Conservation (phyloP, 2,113 vertebrate genomes). For the Ailuropoda melanoleuca region DNA sequence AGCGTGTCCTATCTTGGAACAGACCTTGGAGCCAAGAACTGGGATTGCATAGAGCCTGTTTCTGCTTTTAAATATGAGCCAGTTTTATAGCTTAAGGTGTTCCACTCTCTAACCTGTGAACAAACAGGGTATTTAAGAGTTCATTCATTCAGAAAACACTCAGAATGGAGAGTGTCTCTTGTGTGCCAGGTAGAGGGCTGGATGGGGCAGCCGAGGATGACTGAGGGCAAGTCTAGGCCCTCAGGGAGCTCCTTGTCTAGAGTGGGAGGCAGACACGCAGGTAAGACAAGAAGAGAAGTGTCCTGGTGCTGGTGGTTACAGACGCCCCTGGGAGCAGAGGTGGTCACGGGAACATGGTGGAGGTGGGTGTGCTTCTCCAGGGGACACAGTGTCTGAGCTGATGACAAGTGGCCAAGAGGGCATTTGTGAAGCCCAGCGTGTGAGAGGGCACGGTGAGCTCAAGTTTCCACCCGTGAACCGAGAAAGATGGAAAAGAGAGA, state of each 20-base stretch:
- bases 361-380: neutral
- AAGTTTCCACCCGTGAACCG: neutral
- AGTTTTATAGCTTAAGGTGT: neutral
- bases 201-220: neutral
- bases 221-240: neutral
- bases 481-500: neutral
- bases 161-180: neutral
- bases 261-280: accelerated
- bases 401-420: neutral
- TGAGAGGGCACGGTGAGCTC: neutral
- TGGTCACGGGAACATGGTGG: neutral
- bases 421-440: neutral
- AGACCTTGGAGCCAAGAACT: neutral
- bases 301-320: neutral
- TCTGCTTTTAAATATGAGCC: neutral
- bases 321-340: neutral
- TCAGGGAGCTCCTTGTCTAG: neutral
- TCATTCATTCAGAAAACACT: neutral
- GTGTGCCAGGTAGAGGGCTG: neutral
- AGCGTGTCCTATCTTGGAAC: neutral
- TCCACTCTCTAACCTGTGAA: neutral
- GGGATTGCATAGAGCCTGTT: neutral
- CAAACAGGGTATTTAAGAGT: neutral
- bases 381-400: neutral
- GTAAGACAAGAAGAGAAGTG: neutral